Evolutionary conservation across 2,113 vertebrate genomes (phyloP).

Genomic region (Falco punctatus): DNA sequence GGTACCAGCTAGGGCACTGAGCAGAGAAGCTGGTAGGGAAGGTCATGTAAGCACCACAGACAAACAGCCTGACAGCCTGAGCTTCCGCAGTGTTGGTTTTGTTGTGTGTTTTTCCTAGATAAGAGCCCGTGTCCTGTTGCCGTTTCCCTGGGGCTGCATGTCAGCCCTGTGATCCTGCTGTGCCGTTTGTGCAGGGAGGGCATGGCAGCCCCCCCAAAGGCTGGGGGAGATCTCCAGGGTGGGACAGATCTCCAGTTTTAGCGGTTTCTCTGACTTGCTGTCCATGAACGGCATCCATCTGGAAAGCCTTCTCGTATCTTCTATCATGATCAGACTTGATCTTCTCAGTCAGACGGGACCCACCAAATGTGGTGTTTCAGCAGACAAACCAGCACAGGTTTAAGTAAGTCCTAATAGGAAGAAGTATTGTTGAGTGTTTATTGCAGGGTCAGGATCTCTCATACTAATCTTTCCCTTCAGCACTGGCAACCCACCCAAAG

Average conservation of each 20-base stretch:
- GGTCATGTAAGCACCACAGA: not conserved
- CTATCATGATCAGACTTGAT: not conserved
- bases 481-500: constrained; percentile 35
- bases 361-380: not conserved
- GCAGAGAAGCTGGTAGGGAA: not conserved
- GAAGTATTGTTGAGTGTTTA: constrained; percentile 45
- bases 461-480: constrained; percentile 26
- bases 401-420: not conserved
- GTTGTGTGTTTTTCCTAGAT: not conserved
- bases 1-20: not conserved
- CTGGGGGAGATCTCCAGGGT: not conserved
- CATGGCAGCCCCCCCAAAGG: not conserved
- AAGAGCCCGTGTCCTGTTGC: not conserved
- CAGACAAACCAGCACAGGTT: not conserved
- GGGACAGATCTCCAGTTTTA: not conserved
- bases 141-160: not conserved
- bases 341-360: not conserved
- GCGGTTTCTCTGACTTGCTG: not conserved
- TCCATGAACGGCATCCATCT: not conserved
- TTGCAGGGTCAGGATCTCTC: constrained; percentile 22
- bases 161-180: not conserved
- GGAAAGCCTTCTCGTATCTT: not conserved
- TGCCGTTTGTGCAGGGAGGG: not conserved
- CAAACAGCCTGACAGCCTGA: constrained; percentile 28
- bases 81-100: constrained; percentile 23